Percentiles rank a stretch among this genome's conserved stretches.
These are phyloP conservation scores for Pyrrhia umbra DNA, from an alignment of 2,888 invertebrate genomes.

Conservation along the genomic window DNA sequence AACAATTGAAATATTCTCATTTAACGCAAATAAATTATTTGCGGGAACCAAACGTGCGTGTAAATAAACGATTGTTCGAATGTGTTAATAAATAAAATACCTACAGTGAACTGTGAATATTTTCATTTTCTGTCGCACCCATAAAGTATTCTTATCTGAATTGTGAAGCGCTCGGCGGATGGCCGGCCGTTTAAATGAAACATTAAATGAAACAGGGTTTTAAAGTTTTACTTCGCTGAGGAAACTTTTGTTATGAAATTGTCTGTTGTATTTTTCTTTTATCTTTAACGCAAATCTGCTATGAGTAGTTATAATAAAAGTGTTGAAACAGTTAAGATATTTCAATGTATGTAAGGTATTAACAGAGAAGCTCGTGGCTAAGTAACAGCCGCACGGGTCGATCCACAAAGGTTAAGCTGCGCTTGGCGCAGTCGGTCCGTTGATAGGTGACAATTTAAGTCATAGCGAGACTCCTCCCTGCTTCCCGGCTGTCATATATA, in stretches of 20 bases:
- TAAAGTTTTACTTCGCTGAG: constrained; percentile 20
- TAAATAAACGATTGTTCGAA: constrained; percentile 26
- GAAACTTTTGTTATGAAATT: constrained; percentile 39
- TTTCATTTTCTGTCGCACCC: constrained; percentile 5
- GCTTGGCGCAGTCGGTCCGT: no score
- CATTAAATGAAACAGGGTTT: constrained; percentile 33
- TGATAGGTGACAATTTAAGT: no score
- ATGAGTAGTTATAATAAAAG: no score
- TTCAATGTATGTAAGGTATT: no score
- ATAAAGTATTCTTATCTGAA: constrained; percentile 37
- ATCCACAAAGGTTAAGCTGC: no score
- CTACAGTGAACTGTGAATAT: constrained; percentile 8
- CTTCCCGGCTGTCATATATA: no score
- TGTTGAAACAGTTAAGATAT: no score
- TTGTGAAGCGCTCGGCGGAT: not conserved
- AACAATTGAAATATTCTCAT: constrained; percentile 21
- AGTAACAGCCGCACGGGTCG: no score
- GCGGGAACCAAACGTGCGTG: constrained; percentile 20
- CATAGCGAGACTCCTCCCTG: no score
- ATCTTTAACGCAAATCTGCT: no score
- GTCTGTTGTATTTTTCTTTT: constrained; percentile 15
- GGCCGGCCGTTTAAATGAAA: constrained; percentile 33
- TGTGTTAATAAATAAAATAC: constrained; percentile 35
- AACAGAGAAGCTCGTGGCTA: no score
- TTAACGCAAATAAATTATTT: constrained; percentile 27